Evolutionary conservation across 2,113 vertebrate species (phyloP).

Genomic region (Mustelus asterias): DNA sequence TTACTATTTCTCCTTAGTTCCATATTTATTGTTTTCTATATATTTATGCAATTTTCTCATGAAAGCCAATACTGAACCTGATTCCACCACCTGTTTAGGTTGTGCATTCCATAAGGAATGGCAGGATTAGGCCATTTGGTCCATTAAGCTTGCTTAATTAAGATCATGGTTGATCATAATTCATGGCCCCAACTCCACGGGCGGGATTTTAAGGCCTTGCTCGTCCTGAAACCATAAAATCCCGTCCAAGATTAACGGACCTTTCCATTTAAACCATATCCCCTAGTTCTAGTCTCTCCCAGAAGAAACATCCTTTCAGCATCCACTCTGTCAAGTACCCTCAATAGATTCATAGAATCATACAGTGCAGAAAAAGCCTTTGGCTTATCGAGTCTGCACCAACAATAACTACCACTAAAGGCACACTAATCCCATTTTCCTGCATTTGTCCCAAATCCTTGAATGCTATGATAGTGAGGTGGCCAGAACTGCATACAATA

Average conservation of each 20-base stretch:
- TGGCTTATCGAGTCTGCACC: no score
- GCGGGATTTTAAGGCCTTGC: no score
- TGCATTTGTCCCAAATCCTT: no score
- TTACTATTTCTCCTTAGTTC: neutral
- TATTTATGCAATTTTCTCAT: neutral
- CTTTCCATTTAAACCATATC: neutral
- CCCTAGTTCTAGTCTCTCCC: neutral
- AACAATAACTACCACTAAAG: no score
- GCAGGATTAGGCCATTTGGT: neutral
- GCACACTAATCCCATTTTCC: no score
- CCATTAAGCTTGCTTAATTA: neutral
- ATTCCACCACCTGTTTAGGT: neutral
- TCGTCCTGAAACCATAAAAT: no score
- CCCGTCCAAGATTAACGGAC: no score
- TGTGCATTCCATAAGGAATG: neutral
- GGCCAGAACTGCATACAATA: no score
- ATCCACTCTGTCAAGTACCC: neutral
- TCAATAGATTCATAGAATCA: no score
- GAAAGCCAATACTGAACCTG: neutral
- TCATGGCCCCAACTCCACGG: neutral
- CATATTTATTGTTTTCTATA: neutral
- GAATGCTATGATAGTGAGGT: no score
- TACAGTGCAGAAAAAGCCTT: no score
- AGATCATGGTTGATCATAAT: neutral
- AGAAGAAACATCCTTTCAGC: neutral